Base-by-base conservation (phyloP, 2,113 vertebrate genomes). In the Tyto alba region DNA sequence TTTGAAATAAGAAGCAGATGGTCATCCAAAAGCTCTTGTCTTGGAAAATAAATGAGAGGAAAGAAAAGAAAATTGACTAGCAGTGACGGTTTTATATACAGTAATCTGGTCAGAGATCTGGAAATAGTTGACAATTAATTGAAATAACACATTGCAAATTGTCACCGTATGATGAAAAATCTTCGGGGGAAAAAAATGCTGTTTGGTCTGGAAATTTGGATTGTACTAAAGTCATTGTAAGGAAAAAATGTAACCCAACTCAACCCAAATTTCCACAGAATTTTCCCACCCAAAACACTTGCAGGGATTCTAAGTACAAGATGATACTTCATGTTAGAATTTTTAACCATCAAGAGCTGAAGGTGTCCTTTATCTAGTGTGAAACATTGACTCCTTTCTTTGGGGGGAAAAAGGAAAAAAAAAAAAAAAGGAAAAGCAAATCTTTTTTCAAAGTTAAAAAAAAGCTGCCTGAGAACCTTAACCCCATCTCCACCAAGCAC, bases 51-150 rank as follows among this genome's bases (percentile, higher is more conserved):
- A 92, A 95, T 75, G 88, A 91, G 74, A 90, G 92, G 93, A 85
- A 95, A 92, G 90, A 92, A 93, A 93, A 96, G 94, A 82, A 52
- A 93, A 95, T 92, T 72, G 93, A 93, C 79, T 81, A 62, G 59
- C 79, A 95, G 93, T 11, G 91, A 91, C 11, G 72, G 94, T 85
- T 97, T 98, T 96, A 94, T 94, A 94, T 92, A 92, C 93, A 74
- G 82, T 88, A 79, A 96, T 97, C 88, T 83, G 88, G 89, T 95
- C 86, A 14, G 88, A 76, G 97, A 94, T 91, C 96, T 97, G 97
- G 97, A 98, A 98, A 97, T 45, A 97, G 96, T 94, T 97, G 95
- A 96, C 97, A 77, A 95, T 96, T 98, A 97, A 97, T 97, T 97
- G 96, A 96, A 97, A 96, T 96, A 95, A 95, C 96, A 97, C 91